Evolutionary conservation across 2,113 vertebrate genomes (phyloP), one percentile per base, ranked within the genome.

Genomic region (Prunella fulvescens): DNA sequence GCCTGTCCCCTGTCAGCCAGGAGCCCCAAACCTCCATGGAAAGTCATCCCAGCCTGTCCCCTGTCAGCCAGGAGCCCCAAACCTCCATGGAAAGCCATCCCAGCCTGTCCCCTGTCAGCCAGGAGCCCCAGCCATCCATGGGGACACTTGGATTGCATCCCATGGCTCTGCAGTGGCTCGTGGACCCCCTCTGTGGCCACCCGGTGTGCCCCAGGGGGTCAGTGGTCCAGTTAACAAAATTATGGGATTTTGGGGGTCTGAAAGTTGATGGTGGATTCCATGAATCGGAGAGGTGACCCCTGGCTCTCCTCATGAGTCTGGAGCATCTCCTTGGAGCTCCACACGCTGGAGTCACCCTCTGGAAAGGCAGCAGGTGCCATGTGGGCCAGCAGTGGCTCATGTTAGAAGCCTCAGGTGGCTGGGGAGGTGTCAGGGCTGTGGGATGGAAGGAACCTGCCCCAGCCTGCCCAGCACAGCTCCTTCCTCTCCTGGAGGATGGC

Each of bases 161-260:
- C 13, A 2, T 1, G 5, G 15, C 74, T 69, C 57, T 18, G 70
- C 6, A 5, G 50, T 28, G 61, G 51, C 71, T 62, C 2, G 0
- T 2, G 19, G 20, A 40, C 3, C 20, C 10, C 7, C 16, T 51
- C 31, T 1, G 0, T 7, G 57, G 47, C 33, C 70, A 60, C 62
- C 3, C 0, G 10, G 3, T 0, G 0, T 48, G 33, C 3, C 28
- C 53, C 3, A 28, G 7, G 0, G 5, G 54, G 18, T 23, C 28
- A 31, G 37, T 0, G 0, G 13, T 42, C 42, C 48, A 3, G 0
- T 11, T 19, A 70, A 50, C 18, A 29, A 33, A 33, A 20, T 16
- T 0, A 9, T 0, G 6, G 35, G 19, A 8, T 74, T 65, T 65
- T 23, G 6, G 22, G 18, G 37, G 18, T 31, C 11, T 2, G 3